Base-by-base conservation (phyloP, 92 coral and sea anemone species). In the Paragorgia papillata region DNA sequence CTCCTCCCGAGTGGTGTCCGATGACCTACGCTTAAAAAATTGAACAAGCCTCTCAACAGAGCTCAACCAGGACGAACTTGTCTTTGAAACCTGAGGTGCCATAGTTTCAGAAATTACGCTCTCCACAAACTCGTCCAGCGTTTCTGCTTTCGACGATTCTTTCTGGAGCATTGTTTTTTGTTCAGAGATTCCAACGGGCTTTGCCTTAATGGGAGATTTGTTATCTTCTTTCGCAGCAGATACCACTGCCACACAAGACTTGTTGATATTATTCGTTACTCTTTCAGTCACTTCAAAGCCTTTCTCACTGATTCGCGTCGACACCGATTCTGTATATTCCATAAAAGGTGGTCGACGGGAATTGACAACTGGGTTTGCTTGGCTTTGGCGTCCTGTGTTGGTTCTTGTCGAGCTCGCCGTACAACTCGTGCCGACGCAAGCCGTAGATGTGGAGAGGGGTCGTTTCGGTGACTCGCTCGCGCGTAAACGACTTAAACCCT, bases 281-380 rank as follows among this genome's bases (percentile, higher is more conserved):
- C 50, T 21, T 27, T 68, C 75, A 19, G 48, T 32, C 32, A 48
- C 41, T 68, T 68, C 75, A 9, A 44, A 68, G n/a, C 53, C 75
- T 46, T 46, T 46, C n/a, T 46, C 53, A 46, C 53, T 15, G n/a
- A 2, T 46, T 46, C 15, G 17, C 53, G 7, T 7, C 15, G 53
- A 37, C 4, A 37, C 15, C n/a, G 53, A 46, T 2, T 46, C 53
- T 2, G 22, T 9, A 56, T 2, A 56, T 22, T 56, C 62, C 62
- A 56, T 56, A 28, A 56, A 56, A 22, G 62, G 62, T 56, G 62
- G 62, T 3, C 62, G 28, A 56, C 58, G 6, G 4, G n/a, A 51
- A 10, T 37, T 10, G 43, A 4, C 43, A 37, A 10, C 10, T 4
- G 10, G 6, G 43, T 37, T 37, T 37, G 10, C 43, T 10, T 37